Percentiles rank a stretch among this genome's conserved stretches.
These are phyloP conservation scores for Oostethus manadensis DNA, from an alignment of 2,113 vertebrate species.

Conservation along the genomic window DNA sequence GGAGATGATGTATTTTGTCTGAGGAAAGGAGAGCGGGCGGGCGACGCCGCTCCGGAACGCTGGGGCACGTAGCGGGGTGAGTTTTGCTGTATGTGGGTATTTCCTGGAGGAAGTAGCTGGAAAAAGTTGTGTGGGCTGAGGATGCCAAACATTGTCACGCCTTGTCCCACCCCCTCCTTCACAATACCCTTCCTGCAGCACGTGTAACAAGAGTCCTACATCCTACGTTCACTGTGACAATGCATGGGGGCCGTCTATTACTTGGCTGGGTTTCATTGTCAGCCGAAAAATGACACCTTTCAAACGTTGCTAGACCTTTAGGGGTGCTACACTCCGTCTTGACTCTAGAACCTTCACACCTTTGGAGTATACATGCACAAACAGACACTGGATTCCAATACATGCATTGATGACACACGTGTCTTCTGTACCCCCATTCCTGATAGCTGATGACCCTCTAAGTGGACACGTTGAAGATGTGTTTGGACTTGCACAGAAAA, in stretches of 20 bases:
- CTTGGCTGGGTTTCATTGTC: no score
- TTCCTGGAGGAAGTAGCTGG: not conserved
- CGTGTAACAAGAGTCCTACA: no score
- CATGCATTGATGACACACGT: not conserved
- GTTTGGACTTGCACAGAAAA: slow-evolving; percentile 59
- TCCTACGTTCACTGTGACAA: no score
- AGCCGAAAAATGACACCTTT: no score
- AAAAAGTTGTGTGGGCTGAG: no score
- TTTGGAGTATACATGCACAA: no score
- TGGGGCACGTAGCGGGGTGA: slow-evolving; percentile 60
- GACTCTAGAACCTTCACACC: no score
- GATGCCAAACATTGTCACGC: slow-evolving; percentile 47
- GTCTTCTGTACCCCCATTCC: not conserved
- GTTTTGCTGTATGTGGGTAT: not conserved
- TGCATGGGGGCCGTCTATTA: no score
- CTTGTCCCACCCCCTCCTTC: slow-evolving; percentile 8
- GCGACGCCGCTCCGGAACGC: not conserved
- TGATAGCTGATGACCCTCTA: slow-evolving; percentile 14
- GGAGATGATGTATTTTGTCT: slow-evolving; percentile 36
- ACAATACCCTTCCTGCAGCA: no score
- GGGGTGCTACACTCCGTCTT: no score
- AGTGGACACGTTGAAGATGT: slow-evolving; percentile 42
- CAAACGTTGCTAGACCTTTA: no score
- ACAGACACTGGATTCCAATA: not conserved
- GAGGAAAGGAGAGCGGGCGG: not conserved